Percentiles rank a stretch among this genome's conserved stretches.
These are phyloP conservation scores for Tympanuchus pallidicinctus DNA, from an alignment of 2,113 vertebrate genomes.

Conservation along the genomic window DNA sequence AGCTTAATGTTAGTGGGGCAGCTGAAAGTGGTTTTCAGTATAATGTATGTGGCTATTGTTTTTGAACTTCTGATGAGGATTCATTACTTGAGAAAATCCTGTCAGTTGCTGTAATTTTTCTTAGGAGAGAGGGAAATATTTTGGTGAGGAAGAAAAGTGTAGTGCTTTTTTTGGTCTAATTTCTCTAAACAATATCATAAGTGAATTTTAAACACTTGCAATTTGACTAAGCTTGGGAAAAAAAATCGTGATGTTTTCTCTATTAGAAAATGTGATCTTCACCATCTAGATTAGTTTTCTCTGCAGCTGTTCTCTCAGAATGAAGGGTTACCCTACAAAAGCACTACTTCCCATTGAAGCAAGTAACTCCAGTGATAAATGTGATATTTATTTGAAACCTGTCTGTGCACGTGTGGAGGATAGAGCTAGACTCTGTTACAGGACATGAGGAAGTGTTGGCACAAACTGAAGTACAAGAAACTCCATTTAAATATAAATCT, in stretches of 20 bases:
- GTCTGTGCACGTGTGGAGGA: not conserved
- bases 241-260: not conserved
- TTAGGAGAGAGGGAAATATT: not conserved
- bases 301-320: not conserved
- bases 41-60: not conserved
- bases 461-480: not conserved
- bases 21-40: not conserved
- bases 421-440: not conserved
- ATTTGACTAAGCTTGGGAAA: not conserved
- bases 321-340: not conserved
- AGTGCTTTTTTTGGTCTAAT: not conserved
- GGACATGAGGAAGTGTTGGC: not conserved
- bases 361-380: not conserved
- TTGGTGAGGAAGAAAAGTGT: not conserved
- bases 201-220: not conserved
- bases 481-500: accelerated
- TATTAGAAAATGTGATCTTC: not conserved
- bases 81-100: not conserved
- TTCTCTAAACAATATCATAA: not conserved
- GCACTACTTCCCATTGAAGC: not conserved
- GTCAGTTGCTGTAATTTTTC: not conserved
- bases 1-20: not conserved
- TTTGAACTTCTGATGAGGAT: not conserved
- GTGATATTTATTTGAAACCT: not conserved
- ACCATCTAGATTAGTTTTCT: not conserved